Percentiles rank a stretch among this genome's conserved stretches.
These are phyloP conservation scores for Drosophila anomalata DNA, from an alignment of 2,888 invertebrate species.

Conservation along the genomic window DNA sequence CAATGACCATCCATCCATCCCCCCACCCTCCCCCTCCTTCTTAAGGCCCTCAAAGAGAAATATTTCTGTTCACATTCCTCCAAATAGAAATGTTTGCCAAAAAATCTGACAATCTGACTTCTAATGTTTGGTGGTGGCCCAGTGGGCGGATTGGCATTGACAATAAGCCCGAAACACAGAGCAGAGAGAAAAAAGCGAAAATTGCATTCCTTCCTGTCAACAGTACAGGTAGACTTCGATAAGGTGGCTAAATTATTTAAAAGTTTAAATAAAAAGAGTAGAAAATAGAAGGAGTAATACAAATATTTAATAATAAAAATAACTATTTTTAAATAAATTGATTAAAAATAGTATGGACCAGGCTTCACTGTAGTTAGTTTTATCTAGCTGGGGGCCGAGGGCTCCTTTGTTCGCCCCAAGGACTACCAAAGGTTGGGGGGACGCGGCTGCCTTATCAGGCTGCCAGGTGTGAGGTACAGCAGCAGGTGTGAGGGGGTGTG, in stretches of 20 bases:
- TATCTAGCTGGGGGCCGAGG: constrained; percentile 9
- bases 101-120: constrained; percentile 28
- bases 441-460: constrained; percentile 18
- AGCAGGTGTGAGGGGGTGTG: constrained; percentile 20
- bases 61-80: neutral
- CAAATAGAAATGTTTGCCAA: constrained; percentile 66
- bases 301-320: too few relatives aligned
- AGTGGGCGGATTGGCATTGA: constrained; percentile 40
- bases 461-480: too few relatives aligned
- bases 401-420: constrained; percentile 34
- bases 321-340: too few relatives aligned
- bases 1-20: neutral
- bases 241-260: neutral
- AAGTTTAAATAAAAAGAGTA: neutral
- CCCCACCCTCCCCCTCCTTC: neutral
- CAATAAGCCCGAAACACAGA: constrained; percentile 19
- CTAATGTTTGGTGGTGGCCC: constrained; percentile 24
- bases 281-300: too few relatives aligned
- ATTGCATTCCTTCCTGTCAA: constrained; percentile 31
- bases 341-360: neutral
- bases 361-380: constrained; percentile 3
- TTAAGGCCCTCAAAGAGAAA: neutral
- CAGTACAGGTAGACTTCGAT: constrained; percentile 7
- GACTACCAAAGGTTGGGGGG: constrained; percentile 25
- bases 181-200: constrained; percentile 10